Conservation (phyloP, 1,140 invertebrate genomes). For the Lucilia sericata region DNA sequence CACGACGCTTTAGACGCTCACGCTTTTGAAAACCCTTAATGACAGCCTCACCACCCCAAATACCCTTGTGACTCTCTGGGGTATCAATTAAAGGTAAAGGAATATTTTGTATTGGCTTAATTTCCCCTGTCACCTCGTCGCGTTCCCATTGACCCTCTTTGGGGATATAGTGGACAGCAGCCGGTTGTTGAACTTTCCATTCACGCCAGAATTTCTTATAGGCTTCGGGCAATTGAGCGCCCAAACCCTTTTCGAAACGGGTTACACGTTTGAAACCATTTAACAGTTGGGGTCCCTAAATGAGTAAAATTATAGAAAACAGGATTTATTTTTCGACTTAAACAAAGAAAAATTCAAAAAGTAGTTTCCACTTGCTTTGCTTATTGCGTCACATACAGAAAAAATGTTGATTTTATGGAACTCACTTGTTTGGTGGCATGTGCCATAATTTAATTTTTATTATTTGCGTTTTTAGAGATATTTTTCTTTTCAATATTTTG, state of each 20-base stretch:
- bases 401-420: neutral
- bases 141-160: constrained; percentile 79
- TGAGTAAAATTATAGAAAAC: constrained; percentile 9
- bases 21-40: constrained; percentile 89
- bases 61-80: constrained; percentile 83
- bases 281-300: constrained; percentile 60
- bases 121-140: constrained; percentile 79
- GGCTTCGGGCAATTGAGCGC: constrained; percentile 79
- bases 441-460: constrained; percentile 41
- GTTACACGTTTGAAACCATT: constrained; percentile 68
- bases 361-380: constrained; percentile 9
- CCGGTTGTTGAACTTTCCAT: constrained; percentile 80
- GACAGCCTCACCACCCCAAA: constrained; percentile 98
- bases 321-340: neutral
- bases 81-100: constrained; percentile 84
- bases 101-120: constrained; percentile 80
- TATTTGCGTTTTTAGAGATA: neutral
- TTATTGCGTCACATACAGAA: constrained; percentile 45
- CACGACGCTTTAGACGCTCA: constrained; percentile 71
- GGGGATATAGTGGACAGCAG: constrained; percentile 88
- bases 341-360: neutral
- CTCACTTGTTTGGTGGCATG: constrained; percentile 48
- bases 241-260: constrained; percentile 74
- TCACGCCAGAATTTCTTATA: constrained; percentile 91
- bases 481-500: neutral